Conservation (phyloP, 2,113 vertebrate species). For the Cathartes aura region DNA sequence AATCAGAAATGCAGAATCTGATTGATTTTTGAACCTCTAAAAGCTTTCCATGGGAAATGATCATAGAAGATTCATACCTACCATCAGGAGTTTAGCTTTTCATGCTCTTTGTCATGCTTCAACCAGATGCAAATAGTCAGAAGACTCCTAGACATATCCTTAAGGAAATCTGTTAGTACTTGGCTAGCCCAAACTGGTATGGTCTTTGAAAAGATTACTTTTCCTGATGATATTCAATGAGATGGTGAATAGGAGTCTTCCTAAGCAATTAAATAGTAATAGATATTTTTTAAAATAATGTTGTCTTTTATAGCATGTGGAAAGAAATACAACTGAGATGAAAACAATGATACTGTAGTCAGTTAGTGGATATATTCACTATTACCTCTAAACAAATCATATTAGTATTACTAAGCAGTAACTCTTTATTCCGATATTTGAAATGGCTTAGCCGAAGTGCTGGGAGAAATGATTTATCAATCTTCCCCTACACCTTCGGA, state of each 20-base stretch:
- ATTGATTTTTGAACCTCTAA: not conserved
- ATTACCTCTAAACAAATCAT: not conserved
- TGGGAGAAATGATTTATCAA: not conserved
- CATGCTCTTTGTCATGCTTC: not conserved
- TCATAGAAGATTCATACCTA: not conserved
- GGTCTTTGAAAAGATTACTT: not conserved
- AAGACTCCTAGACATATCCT: not conserved
- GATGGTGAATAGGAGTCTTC: not conserved
- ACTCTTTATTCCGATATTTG: not conserved
- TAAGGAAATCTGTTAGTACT: not conserved
- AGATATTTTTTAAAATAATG: not conserved
- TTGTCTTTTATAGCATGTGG: not conserved
- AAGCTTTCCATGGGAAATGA: not conserved
- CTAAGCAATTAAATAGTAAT: not conserved
- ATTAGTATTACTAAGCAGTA: not conserved
- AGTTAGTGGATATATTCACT: not conserved
- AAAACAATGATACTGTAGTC: not conserved
- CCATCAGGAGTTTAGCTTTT: not conserved
- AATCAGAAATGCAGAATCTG: not conserved
- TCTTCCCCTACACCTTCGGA: not conserved
- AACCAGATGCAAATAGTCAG: not conserved
- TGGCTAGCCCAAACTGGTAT: not conserved
- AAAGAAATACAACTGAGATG: not conserved
- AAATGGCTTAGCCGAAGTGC: not conserved
- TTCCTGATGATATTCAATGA: not conserved